A percentile compares a stretch with the other conserved stretches of the same genome.
phyloP scores from a whole-genome alignment of 2,113 vertebrate genomes.

The Chroicocephalus ridibundus region DNA sequence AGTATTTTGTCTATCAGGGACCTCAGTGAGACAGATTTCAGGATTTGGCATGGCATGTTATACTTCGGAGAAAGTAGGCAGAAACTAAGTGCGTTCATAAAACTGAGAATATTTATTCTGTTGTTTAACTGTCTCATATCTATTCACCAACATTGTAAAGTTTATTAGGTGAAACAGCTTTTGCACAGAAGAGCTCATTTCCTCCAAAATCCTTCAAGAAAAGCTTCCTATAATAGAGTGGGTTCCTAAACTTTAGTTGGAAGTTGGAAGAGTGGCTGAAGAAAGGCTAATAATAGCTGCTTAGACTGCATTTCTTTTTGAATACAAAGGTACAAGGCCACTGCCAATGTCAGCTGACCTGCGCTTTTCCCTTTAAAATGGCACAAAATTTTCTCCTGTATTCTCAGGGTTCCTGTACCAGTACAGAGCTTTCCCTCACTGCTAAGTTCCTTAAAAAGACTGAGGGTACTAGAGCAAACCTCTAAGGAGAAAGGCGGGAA shows the following conservation, averaged over 20 bases:
- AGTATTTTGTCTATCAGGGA: background rate
- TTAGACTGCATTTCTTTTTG: background rate
- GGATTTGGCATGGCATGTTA: background rate
- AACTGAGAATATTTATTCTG: background rate
- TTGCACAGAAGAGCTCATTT: background rate
- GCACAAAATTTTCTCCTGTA: background rate
- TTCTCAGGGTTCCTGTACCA: background rate
- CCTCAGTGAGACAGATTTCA: background rate
- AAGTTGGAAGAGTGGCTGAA: background rate
- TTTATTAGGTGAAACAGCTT: background rate
- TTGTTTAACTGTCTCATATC: background rate
- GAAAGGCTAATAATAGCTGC: background rate
- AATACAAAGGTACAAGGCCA: background rate
- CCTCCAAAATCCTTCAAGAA: background rate
- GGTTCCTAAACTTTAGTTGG: background rate
- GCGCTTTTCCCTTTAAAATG: background rate
- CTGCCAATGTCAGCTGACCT: background rate
- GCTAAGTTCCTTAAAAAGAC: background rate
- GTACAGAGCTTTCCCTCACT: background rate
- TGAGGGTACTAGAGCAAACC: background rate
- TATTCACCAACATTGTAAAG: background rate
- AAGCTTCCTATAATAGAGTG: background rate
- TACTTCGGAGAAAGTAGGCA: background rate
- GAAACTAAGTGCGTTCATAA: background rate
- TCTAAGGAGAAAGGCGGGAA: background rate